Evolutionary conservation across 1,140 invertebrate species (phyloP).

Genomic region (Heliothis subflexa): DNA sequence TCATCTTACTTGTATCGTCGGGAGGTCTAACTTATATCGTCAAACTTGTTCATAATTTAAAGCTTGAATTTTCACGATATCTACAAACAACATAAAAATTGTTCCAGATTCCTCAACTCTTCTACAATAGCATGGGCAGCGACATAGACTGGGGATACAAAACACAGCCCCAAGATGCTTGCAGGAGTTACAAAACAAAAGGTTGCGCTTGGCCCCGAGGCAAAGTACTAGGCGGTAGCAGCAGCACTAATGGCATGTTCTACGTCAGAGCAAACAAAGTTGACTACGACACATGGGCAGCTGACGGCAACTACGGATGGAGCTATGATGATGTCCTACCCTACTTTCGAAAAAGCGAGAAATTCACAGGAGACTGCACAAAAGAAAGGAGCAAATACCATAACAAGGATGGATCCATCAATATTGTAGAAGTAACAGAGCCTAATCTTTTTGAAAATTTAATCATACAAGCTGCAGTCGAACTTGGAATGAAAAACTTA

Average conservation of each 20-base stretch:
- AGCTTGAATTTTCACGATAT: too few species aligned
- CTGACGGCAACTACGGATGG: slow-evolving; percentile 78
- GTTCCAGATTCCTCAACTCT: slow-evolving; percentile 64
- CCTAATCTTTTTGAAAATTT: slow-evolving; percentile 90
- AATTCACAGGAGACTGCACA: slow-evolving; percentile 88
- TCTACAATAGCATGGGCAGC: slow-evolving; percentile 63
- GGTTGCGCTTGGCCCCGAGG: slow-evolving; percentile 86
- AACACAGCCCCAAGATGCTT: slow-evolving; percentile 83
- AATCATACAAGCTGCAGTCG: slow-evolving; percentile 89
- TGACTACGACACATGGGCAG: slow-evolving; percentile 90
- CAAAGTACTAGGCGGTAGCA: slow-evolving; percentile 88
- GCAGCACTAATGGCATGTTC: slow-evolving; percentile 89
- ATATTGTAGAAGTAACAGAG: slow-evolving; percentile 90
- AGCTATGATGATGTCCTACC: slow-evolving; percentile 78
- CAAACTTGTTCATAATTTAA: too few species aligned
- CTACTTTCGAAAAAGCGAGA: slow-evolving; percentile 85
- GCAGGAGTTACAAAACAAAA: slow-evolving; percentile 67
- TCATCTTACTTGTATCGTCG: too few species aligned
- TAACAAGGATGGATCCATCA: slow-evolving; percentile 90
- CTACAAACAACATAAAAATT: neutral
- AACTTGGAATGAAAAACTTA: slow-evolving; percentile 89
- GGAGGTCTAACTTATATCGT: too few species aligned
- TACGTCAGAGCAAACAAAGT: slow-evolving; percentile 88
- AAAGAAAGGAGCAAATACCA: slow-evolving; percentile 87
- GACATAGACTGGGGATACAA: slow-evolving; percentile 86